Base-by-base conservation (phyloP, 2,888 invertebrate species). In the Pardosa pseudoannulata region DNA sequence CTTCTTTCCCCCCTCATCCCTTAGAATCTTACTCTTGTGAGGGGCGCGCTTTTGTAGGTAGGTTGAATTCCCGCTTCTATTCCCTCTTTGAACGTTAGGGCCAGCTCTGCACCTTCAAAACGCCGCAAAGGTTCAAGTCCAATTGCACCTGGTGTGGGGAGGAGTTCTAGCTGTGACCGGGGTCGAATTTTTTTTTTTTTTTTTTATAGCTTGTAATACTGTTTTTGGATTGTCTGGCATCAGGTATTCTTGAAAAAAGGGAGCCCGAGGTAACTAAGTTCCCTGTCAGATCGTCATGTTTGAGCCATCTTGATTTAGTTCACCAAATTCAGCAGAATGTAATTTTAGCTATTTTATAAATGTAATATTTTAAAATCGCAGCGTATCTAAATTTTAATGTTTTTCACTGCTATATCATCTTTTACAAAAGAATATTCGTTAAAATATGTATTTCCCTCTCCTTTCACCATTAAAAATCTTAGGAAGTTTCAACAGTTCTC, bases 141-240 rank as follows among this genome's bases (percentile, higher is more conserved):
- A 56, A 56, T 23, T 56, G 56, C 56, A 56, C 56, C 56, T 56
- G 56, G 56, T 56, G 6, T 19, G 56, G 23, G 56, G 56, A n/a
- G 56, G 56, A 23, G 23, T 23, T 23, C 11, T 56, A 6, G 3
- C 56, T 56, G 11, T 56, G 19, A 56, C 19, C 19, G 19, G 56
- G 56, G 56, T 56, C 23, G 19, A 56, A 23, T 56, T n/a, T n/a
- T n/a, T n/a, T n/a, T n/a, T n/a, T n/a, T n/a, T n/a, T n/a, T n/a
- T n/a, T 56, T 56, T 56, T 56, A 56, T 56, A 46, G 23, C 56
- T 56, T 56, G 7, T 56, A 56, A 56, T 56, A 56, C 23, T 56
- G 56, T 23, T 56, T 56, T 23, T 6, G 13, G 19, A 23, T 56
- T 56, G 56, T 56, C 56, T 56, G 56, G 19, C 23, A 16, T 13